phyloP scores from a whole-genome alignment of 2,113 vertebrate species.

The Emydura subglobosa region DNA sequence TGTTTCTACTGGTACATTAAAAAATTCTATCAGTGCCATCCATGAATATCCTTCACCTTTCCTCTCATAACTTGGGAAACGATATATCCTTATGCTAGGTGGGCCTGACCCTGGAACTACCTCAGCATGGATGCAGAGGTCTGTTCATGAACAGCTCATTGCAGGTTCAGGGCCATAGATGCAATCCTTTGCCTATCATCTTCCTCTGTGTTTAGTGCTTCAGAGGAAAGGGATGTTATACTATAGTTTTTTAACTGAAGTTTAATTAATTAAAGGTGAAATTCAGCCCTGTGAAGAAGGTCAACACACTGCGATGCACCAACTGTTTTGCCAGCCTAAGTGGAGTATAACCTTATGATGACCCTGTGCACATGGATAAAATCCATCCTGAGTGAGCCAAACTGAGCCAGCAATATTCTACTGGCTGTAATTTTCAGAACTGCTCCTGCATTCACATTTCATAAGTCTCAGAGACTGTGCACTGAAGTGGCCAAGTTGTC shows the following conservation, averaged over 20 bases:
- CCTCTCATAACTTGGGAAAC: neutral
- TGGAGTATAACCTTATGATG: neutral
- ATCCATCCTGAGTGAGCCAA: neutral
- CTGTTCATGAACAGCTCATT: neutral
- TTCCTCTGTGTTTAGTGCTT: neutral
- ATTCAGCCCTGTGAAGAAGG: neutral
- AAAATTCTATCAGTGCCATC: neutral
- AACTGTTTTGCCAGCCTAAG: neutral
- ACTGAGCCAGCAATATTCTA: neutral
- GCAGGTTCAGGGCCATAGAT: neutral
- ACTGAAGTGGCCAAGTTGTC: neutral
- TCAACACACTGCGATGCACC: neutral
- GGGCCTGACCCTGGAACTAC: accelerated
- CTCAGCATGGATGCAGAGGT: neutral
- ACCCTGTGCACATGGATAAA: neutral
- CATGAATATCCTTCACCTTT: neutral
- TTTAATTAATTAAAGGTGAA: neutral
- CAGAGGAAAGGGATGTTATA: neutral
- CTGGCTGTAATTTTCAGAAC: neutral
- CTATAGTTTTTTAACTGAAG: neutral
- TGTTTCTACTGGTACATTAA: neutral
- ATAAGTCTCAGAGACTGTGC: accelerated
- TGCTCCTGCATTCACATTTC: neutral
- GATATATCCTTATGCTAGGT: neutral
- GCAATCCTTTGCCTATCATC: neutral